Evolutionary conservation across 2,888 invertebrate genomes (phyloP), one percentile per base, ranked within the genome.

Genomic region (Noctua pronuba): DNA sequence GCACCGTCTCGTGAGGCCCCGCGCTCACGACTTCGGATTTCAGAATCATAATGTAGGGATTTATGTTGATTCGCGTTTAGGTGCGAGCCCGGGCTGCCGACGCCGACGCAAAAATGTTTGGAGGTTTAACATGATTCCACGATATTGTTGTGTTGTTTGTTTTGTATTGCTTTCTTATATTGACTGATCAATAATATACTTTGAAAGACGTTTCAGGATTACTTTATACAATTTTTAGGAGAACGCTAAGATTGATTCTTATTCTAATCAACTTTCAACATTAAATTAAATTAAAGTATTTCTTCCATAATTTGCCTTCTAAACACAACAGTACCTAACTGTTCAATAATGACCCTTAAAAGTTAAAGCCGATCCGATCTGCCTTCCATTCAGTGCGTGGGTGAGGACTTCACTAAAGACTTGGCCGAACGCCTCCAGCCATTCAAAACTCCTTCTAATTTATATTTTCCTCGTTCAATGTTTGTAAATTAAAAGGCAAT

Each of bases 31-130:
- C 70, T 72, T 77, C 78, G 80, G 69, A 79, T 85, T 82, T 79
- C 84, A 77, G 79, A 78, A 77, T 84, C 81, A 86, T 87, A 88
- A 88, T 87, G 84, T 88, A 87, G 76, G 84, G 88, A 86, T 90
- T 90, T 90, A 90, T 90, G 90, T 80, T 89, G 90, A 90, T 90
- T 90, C 75, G 82, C 75, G 85, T 85, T 87, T 82, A 88, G 81
- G 83, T 75, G 84, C 86, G 79, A 84, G 60, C 64, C 71, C 44
- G 60, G 21, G 73, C 66, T 64, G 67, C 62, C 60, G 60, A 21
- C 31, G 31, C 68, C 86, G 79, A 73, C 46, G 65, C 66, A 52
- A 75, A 78, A 83, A 75, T 86, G 75, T 72, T 86, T 52, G 13
- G 52, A 82, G 83, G 86, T 73, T 86, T 52, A 79, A 78, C 83